Evolutionary conservation across 2,797 vertebrate genomes (phyloP).

Genomic region (Gymnothorax reevesii): DNA sequence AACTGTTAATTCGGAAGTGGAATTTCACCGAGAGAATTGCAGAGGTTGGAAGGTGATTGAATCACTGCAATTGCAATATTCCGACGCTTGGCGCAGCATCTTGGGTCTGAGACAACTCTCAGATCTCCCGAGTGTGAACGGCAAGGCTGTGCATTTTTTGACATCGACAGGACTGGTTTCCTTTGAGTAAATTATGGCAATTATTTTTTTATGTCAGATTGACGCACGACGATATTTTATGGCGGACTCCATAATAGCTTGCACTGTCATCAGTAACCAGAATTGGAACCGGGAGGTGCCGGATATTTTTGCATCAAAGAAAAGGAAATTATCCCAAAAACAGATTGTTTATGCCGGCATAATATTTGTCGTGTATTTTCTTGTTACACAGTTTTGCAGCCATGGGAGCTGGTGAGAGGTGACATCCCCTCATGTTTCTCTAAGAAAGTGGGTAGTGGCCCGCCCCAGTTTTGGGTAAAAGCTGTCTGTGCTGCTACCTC

Average conservation of each 20-base stretch:
- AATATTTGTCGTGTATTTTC: not conserved
- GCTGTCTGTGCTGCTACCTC: not conserved
- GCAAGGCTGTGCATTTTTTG: not conserved
- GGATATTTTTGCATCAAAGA: not conserved
- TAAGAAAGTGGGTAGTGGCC: no score
- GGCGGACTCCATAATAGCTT: not conserved
- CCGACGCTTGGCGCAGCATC: constrained; percentile 72
- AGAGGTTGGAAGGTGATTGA: constrained; percentile 72
- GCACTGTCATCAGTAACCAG: not conserved
- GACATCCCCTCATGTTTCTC: not conserved
- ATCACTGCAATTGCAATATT: constrained; percentile 66
- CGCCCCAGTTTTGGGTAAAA: no score
- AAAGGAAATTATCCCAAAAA: not conserved
- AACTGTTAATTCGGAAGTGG: constrained; percentile 6
- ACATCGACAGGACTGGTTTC: not conserved
- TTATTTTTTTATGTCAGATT: not conserved
- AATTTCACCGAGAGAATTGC: constrained; percentile 46
- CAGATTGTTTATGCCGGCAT: not conserved
- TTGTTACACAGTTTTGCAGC: not conserved
- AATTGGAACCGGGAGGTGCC: not conserved
- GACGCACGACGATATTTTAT: not conserved
- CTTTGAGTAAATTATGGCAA: not conserved
- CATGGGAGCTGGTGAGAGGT: not conserved
- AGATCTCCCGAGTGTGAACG: not conserved
- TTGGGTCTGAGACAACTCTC: constrained; percentile 17